Evolutionary conservation across 1,140 invertebrate genomes (phyloP).

Genomic region (Aplysia californica): DNA sequence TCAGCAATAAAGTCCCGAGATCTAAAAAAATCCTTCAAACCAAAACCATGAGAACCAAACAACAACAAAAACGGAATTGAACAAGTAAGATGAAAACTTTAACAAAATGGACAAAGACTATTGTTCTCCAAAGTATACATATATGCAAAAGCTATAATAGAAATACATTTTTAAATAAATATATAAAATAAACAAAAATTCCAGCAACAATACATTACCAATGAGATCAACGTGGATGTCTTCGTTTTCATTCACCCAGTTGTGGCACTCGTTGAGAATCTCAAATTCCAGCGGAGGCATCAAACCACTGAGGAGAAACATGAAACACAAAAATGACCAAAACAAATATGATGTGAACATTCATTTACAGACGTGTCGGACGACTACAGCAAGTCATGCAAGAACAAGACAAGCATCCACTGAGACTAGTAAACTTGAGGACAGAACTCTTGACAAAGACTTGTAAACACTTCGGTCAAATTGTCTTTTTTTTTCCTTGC

Average conservation of each 20-base stretch:
- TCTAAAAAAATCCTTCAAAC: too few relatives aligned
- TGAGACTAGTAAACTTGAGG: not conserved
- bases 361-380: not conserved
- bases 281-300: not conserved
- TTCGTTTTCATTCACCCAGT: not conserved
- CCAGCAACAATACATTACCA: too few relatives aligned
- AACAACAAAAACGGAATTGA: not conserved
- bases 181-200: too few relatives aligned
- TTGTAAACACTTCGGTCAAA: too few relatives aligned
- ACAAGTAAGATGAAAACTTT: not conserved
- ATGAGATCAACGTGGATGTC: constrained; percentile 14
- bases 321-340: too few relatives aligned
- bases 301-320: not conserved
- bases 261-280: constrained; percentile 5
- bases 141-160: not conserved
- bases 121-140: not conserved
- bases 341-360: not conserved
- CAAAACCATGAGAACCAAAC: not conserved
- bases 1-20: too few relatives aligned
- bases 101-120: not conserved
- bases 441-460: too few relatives aligned
- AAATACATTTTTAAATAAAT: too few relatives aligned
- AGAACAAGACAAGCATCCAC: not conserved
- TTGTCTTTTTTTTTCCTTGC: too few relatives aligned
- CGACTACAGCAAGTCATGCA: not conserved